Evolutionary conservation across 2,797 vertebrate species (phyloP).

Genomic region (Poecilia velifera): DNA sequence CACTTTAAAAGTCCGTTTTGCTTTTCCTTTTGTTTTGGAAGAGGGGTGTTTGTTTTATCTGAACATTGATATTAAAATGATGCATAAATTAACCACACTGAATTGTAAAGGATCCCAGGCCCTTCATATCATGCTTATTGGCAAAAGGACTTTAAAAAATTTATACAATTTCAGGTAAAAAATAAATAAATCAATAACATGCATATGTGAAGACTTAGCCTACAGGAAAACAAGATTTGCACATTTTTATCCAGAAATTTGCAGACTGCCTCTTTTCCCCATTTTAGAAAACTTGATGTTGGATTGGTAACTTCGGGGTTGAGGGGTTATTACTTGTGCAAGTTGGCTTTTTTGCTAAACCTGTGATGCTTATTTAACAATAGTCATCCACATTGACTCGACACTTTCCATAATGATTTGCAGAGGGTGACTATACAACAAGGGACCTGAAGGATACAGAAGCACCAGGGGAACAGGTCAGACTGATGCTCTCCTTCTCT

Average conservation of each 20-base stretch:
- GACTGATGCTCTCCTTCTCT: slow-evolving; percentile 19
- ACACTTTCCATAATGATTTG: slow-evolving; percentile 41
- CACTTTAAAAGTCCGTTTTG: not conserved
- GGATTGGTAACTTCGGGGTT: not conserved
- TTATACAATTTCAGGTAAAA: not conserved
- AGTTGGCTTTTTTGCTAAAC: not conserved
- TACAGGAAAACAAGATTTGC: not conserved
- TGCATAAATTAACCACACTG: not conserved
- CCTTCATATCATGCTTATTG: not conserved
- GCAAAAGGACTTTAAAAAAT: not conserved
- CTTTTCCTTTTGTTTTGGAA: slow-evolving; percentile 19
- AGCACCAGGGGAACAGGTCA: slow-evolving; percentile 69
- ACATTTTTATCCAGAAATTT: not conserved
- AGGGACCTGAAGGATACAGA: slow-evolving; percentile 69
- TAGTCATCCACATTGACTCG: not conserved
- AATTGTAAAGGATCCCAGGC: not conserved
- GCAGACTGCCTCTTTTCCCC: not conserved
- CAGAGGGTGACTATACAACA: slow-evolving; percentile 73
- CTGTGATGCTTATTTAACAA: not conserved
- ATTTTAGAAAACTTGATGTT: not conserved
- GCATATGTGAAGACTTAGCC: not conserved
- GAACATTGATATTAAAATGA: slow-evolving; percentile 10
- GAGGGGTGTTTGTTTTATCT: slow-evolving; percentile 5
- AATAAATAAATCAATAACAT: not conserved
- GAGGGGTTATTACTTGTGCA: not conserved